These are phyloP conservation scores for Pagrus major DNA, from an alignment of 2,113 vertebrate genomes.

Conservation along the genomic window DNA sequence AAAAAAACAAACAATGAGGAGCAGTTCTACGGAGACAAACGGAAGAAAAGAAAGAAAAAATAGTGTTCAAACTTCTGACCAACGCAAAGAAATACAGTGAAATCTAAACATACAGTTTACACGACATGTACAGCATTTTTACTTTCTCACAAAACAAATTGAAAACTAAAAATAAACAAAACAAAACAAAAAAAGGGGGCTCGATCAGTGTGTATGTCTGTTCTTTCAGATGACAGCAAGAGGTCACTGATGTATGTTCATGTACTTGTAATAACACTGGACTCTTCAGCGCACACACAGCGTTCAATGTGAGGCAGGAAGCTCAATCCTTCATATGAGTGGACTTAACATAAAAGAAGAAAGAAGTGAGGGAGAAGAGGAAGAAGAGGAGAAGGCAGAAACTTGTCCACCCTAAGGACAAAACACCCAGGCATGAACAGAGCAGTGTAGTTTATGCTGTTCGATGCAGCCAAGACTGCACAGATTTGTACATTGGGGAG, in stretches of 20 bases:
- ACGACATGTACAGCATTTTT: slow-evolving; percentile 59
- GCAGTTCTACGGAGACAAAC: slow-evolving; percentile 52
- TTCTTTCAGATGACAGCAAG: neutral
- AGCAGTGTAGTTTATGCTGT: no score
- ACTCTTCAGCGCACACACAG: slow-evolving; percentile 1
- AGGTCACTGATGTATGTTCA: neutral
- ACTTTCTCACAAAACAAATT: slow-evolving; percentile 56
- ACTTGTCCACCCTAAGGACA: no score
- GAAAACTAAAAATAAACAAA: slow-evolving; percentile 42
- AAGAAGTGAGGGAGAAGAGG: neutral
- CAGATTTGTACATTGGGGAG: no score
- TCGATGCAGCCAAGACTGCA: no score
- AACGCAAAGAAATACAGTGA: slow-evolving; percentile 38
- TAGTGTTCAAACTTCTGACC: neutral
- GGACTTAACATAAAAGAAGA: neutral
- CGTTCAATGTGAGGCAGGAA: neutral
- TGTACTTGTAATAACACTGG: slow-evolving; percentile 10
- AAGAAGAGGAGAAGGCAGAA: neutral
- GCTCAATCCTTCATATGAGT: neutral
- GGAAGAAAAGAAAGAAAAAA: neutral
- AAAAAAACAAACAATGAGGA: slow-evolving; percentile 40
- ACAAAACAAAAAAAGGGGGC: slow-evolving; percentile 5
- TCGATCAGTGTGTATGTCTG: slow-evolving; percentile 18
- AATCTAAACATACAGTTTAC: slow-evolving; percentile 64
- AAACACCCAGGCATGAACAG: no score